Percentiles rank a stretch among this genome's conserved stretches.
Conservation (phyloP, 2,888 invertebrate genomes). For the Lomographa bimaculata region DNA sequence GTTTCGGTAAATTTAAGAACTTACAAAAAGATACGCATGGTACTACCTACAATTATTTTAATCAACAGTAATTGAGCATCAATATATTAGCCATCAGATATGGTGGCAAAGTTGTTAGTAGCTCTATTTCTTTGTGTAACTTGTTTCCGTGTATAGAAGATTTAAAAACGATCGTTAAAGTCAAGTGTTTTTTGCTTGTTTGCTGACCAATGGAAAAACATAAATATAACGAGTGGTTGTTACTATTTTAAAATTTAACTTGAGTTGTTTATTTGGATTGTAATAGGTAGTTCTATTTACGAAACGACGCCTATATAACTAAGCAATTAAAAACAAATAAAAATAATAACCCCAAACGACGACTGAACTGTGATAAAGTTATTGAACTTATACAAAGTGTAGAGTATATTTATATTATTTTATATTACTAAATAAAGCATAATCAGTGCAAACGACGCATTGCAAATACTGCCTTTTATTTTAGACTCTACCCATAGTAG, state of each 20-base stretch:
- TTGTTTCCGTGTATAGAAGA: too few relatives aligned
- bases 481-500: conserved; percentile 30
- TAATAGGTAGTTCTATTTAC: conserved; percentile 43
- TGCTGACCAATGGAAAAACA: too few relatives aligned
- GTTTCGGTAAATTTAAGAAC: background rate
- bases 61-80: too few relatives aligned
- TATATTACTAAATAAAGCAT: conserved; percentile 65
- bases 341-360: conserved; percentile 51
- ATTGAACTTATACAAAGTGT: conserved; percentile 56
- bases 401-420: conserved; percentile 60
- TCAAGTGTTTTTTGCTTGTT: too few relatives aligned
- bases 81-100: too few relatives aligned
- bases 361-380: conserved; percentile 80
- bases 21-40: too few relatives aligned
- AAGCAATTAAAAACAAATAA: conserved; percentile 68
- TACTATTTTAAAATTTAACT: too few relatives aligned
- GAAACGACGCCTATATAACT: conserved; percentile 53
- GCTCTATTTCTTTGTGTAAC: too few relatives aligned
- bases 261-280: conserved; percentile 12
- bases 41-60: too few relatives aligned
- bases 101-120: too few relatives aligned
- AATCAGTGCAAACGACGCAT: conserved; percentile 80
- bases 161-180: too few relatives aligned
- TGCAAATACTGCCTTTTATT: conserved; percentile 49
- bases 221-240: too few relatives aligned